A percentile compares a stretch with the other conserved stretches of the same genome.
Evolutionary conservation across 2,888 invertebrate genomes (phyloP).

Genomic region (Lamellibrachia columna): DNA sequence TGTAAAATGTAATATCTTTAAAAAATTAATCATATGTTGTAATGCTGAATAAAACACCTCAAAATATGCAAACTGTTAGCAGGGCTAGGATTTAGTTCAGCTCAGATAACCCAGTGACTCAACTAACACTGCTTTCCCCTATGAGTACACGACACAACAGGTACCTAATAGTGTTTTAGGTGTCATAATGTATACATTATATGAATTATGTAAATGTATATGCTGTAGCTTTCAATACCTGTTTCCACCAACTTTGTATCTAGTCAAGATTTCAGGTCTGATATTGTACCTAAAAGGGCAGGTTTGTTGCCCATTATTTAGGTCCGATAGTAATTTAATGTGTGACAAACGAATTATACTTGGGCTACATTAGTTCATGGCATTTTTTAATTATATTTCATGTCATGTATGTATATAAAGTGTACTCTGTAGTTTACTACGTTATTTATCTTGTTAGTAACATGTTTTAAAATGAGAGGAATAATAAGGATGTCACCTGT

Average conservation of each 20-base stretch:
- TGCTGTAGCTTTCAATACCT: background rate
- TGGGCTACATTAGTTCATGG: constrained; percentile 11
- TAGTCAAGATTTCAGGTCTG: background rate
- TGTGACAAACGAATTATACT: background rate
- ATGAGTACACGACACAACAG: background rate
- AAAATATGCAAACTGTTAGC: background rate
- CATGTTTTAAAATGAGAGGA: background rate
- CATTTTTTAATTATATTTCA: background rate
- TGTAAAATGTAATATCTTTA: background rate
- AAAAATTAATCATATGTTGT: background rate
- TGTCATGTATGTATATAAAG: background rate
- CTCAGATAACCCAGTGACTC: background rate
- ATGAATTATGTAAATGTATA: background rate
- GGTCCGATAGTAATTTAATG: background rate
- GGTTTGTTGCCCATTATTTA: background rate
- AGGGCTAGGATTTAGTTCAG: background rate
- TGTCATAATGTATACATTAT: background rate
- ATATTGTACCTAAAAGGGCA: background rate
- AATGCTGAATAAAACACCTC: background rate
- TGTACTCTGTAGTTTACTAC: background rate
- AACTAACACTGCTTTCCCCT: background rate
- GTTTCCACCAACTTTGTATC: background rate
- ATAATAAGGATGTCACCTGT: background rate
- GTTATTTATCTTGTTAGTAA: background rate
- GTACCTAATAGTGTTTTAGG: background rate